Conservation (phyloP, 2,797 vertebrate genomes). For the Tangara arthus region DNA sequence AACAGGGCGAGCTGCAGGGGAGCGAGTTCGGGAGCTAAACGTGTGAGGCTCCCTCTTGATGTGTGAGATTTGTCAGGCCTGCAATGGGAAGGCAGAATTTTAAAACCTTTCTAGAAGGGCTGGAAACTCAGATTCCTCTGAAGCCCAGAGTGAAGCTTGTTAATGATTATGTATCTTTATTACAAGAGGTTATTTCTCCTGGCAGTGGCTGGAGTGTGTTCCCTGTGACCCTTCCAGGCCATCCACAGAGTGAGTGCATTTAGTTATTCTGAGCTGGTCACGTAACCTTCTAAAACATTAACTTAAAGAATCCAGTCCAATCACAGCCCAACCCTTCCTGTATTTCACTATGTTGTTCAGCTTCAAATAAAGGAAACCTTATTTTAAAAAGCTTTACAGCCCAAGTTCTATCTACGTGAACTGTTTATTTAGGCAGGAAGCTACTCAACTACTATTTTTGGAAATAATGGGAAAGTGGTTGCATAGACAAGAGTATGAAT, state of each 20-base stretch:
- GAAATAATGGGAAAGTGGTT: slow-evolving; percentile 48
- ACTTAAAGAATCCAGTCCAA: neutral
- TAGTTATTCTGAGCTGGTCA: slow-evolving; percentile 27
- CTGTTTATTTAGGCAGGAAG: slow-evolving; percentile 54
- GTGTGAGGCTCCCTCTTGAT: neutral
- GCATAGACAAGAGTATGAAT: neutral
- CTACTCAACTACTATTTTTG: slow-evolving; percentile 37
- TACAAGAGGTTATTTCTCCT: neutral
- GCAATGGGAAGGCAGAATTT: neutral
- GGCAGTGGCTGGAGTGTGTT: neutral
- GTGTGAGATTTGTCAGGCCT: slow-evolving; percentile 22
- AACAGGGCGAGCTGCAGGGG: neutral
- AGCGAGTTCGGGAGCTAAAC: neutral
- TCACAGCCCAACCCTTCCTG: slow-evolving; percentile 59
- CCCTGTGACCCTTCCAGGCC: neutral
- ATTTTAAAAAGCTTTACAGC: slow-evolving; percentile 18
- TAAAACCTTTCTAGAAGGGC: slow-evolving; percentile 15
- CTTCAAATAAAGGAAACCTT: slow-evolving; percentile 27
- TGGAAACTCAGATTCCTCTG: slow-evolving; percentile 22
- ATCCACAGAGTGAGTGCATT: neutral
- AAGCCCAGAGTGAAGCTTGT: neutral
- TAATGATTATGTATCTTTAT: slow-evolving; percentile 41
- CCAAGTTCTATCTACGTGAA: neutral
- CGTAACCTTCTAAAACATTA: slow-evolving; percentile 26
- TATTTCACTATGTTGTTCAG: neutral